A percentile compares a stretch with the other conserved stretches of the same genome.
Conservation (phyloP, 2,113 vertebrate species). For the Mastomys natalensis region DNA sequence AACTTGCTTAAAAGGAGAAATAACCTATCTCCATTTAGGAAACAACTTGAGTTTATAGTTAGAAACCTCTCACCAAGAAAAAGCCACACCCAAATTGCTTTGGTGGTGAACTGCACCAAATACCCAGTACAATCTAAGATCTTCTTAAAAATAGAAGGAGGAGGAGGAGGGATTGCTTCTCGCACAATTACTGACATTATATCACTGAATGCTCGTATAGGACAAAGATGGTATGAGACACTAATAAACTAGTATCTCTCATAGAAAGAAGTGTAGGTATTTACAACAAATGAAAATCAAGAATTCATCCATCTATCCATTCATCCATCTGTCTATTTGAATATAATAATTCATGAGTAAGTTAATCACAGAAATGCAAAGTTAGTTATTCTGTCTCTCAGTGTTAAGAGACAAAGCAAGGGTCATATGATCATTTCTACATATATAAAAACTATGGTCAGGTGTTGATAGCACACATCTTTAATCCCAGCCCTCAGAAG, state of each 20-base stretch:
- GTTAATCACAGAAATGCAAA: conserved; percentile 6
- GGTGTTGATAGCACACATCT: too few species aligned
- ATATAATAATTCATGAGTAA: background rate
- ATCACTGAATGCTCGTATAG: background rate
- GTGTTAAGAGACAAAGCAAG: background rate
- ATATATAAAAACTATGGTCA: background rate
- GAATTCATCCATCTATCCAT: too few species aligned
- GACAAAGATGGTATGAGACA: background rate
- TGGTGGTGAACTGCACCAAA: background rate
- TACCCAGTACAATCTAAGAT: background rate
- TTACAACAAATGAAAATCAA: background rate
- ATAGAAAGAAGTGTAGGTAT: background rate
- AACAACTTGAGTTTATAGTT: background rate
- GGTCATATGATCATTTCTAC: background rate
- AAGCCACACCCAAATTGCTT: background rate
- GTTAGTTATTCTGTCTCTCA: background rate
- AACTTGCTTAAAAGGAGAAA: background rate
- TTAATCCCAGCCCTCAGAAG: too few species aligned
- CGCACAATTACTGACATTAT: background rate
- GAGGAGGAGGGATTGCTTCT: background rate
- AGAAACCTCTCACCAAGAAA: conserved; percentile 8
- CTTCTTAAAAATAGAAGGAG: background rate
- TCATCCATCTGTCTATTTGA: background rate
- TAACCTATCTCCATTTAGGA: background rate
- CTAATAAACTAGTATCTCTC: background rate